Evolutionary conservation across 37 sponge, comb jelly and placozoan genomes (phyloP), one percentile per base, ranked within the genome.

Genomic region (Halichondria panicea): DNA sequence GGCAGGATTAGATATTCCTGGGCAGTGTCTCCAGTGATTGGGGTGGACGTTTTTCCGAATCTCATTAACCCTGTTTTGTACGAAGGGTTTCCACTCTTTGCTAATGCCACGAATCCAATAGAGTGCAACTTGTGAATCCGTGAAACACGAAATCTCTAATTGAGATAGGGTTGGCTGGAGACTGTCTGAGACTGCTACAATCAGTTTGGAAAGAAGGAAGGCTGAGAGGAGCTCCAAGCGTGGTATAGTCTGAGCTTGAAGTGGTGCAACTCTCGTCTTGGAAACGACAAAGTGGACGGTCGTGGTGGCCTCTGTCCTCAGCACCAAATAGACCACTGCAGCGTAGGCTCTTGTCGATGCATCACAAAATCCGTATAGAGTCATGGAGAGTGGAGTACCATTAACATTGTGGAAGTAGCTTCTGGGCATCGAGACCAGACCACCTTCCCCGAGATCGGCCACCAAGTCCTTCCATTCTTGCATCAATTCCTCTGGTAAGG

Each of bases 11-110:
- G 30, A 7, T 71, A 48, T 25, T 28, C n/a, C n/a, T n/a, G n/a
- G n/a, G n/a, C n/a, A n/a, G n/a, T n/a, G n/a, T n/a, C n/a, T n/a
- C n/a, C n/a, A 22, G 13, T 27, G 72, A 27, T 27, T 31, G 18
- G 72, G 30, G 54, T 52, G 74, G 15, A 54, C 58, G 25, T 54
- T 52, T 30, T 37, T 15, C 15, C 74, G 55, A 22, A 72, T 72
- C 59, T 72, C 58, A 32, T 50, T 72, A 15, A 54, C 74, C 41
- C 71, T 34, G 56, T 72, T 72, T 22, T 66, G 68, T 27, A 66
- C 68, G 68, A 66, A 66, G 42, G 41, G 36, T 34, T 72, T 72
- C 58, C 74, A 72, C 6, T 56, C 74, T 41, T 72, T 72, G 35
- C 55, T 38, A n/a, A 21, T 55, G 3, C 74, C 74, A 9, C 15